phyloP scores from a whole-genome alignment of 1,140 invertebrate species.

The Apis dorsata region DNA sequence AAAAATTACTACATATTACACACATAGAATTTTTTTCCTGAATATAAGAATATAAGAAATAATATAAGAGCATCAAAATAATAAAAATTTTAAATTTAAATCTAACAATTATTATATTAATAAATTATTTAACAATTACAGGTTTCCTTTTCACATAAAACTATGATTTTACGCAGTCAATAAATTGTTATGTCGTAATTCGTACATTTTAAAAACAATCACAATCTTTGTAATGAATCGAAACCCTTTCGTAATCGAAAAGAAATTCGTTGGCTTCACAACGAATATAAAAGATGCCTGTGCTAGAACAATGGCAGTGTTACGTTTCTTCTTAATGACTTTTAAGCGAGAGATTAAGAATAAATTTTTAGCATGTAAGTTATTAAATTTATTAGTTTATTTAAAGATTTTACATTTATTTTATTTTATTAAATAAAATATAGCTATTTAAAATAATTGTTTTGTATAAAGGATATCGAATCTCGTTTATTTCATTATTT shows the following conservation, averaged over 20 bases:
- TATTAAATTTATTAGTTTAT: background rate
- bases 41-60: background rate
- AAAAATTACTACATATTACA: background rate
- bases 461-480: background rate
- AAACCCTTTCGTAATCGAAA: slow-evolving; percentile 13
- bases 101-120: background rate
- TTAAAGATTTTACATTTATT: background rate
- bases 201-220: background rate
- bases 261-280: slow-evolving; percentile 35
- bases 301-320: background rate
- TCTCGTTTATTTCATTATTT: background rate
- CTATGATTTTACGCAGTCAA: background rate
- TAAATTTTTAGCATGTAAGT: slow-evolving; percentile 18
- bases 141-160: background rate
- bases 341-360: background rate
- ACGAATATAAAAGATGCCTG: slow-evolving; percentile 35
- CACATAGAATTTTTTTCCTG: background rate
- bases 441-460: background rate
- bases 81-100: background rate
- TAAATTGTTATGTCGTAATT: background rate
- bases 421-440: no score
- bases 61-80: slow-evolving; percentile 3
- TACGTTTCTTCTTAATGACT: background rate
- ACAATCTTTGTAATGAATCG: background rate
- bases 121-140: background rate